A percentile compares a stretch with the other conserved stretches of the same genome.
phyloP scores from a whole-genome alignment of 2,113 vertebrate species.

The Xenopus laevis region DNA sequence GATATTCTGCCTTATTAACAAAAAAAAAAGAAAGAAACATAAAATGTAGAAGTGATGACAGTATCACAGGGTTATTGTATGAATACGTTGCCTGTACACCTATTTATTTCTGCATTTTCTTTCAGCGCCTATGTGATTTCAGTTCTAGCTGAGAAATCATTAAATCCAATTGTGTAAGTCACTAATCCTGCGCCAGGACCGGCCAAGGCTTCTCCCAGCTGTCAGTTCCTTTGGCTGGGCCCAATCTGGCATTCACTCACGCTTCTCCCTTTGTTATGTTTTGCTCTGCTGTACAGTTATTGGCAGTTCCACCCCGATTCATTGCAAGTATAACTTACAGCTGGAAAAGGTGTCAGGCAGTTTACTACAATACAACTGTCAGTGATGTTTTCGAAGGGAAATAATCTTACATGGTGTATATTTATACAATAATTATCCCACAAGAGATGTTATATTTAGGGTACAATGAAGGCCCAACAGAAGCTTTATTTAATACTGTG shows the following conservation, averaged over 20 bases:
- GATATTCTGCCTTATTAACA: neutral
- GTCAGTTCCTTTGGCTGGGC: constrained; percentile 9
- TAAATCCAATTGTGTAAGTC: constrained; percentile 39
- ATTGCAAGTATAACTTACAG: constrained; percentile 8
- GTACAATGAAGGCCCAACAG: too few relatives aligned
- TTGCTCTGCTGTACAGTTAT: constrained; percentile 5
- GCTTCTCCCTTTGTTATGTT: constrained; percentile 7
- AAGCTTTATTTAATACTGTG: too few relatives aligned
- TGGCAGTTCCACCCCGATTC: constrained; percentile 8
- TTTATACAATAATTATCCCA: neutral
- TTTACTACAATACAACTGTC: neutral
- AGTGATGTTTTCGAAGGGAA: neutral
- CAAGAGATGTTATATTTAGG: neutral
- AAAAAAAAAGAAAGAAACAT: neutral
- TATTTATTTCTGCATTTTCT: neutral
- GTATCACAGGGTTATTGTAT: neutral
- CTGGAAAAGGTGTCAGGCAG: neutral
- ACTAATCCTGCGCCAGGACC: constrained; percentile 29
- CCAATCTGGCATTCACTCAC: constrained; percentile 11
- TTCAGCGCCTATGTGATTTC: neutral
- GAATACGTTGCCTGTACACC: neutral
- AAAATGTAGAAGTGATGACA: neutral
- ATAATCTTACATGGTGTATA: neutral
- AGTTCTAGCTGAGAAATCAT: constrained; percentile 32
- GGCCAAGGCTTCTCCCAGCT: constrained; percentile 1